Evolutionary conservation across 1,140 invertebrate genomes (phyloP), one percentile per base, ranked within the genome.

Genomic region (Drosophila baimaii): DNA sequence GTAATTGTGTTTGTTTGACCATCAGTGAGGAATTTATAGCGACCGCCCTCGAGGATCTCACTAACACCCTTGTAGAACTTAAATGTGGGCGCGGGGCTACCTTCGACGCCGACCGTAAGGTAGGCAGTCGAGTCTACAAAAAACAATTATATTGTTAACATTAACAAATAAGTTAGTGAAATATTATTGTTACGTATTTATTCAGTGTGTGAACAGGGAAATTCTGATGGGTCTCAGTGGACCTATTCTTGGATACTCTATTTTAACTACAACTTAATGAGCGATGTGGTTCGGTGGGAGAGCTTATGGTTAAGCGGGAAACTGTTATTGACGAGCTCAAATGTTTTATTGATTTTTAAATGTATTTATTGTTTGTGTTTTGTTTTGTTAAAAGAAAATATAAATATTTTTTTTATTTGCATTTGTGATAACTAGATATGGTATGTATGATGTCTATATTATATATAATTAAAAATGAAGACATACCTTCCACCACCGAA

Each of bases 41-140:
- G 94, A 77, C 97, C 98, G 65, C 97, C 97, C 92, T 98, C 97
- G 78, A 97, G 95, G 77, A 99, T 97, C 92, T 98, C 97, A 7
- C 95, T 96, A 61, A 96, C 95, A 65, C 96, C 96, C 92, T 99
- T 99, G 93, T 97, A 99, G 94, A 99, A 99, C 92, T 97, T 97
- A 93, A 99, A 99, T 9, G 97, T 98, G 1, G 98, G 98, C 43
- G 96, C 94, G 25, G 98, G 98, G 83, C 97, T 96, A 90, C 98
- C 98, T 93, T 98, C 97, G 51, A 98, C 96, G 92, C 95, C 94
- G 13, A 98, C 95, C 46, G 96, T 96, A 82, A 98, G 95, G 92
- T 97, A 98, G 37, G 96, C 97, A 89, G 96, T 97, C 94, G 96
- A 95, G 94, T 97, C 97, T 98, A 88, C 25, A 74, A 72, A 44